A percentile compares a stretch with the other conserved stretches of the same genome.
phyloP scores from a whole-genome alignment of 1,140 invertebrate genomes.

The Rhyzopertha dominica region DNA sequence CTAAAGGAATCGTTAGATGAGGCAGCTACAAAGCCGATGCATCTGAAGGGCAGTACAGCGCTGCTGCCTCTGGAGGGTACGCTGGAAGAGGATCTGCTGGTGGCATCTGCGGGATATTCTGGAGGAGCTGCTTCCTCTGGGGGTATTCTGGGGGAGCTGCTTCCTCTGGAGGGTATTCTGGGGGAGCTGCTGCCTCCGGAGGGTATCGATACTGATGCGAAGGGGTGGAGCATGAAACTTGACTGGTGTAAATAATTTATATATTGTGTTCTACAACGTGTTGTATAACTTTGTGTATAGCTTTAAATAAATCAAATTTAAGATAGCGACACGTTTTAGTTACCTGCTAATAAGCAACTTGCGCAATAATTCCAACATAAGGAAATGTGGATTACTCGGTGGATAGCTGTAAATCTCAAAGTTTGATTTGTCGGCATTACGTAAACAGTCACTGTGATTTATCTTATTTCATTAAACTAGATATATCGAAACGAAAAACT shows the following conservation, averaged over 20 bases:
- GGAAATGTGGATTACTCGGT: no score
- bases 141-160: constrained; percentile 6
- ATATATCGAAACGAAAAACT: no score
- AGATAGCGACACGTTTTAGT: no score
- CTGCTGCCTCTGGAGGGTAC: neutral
- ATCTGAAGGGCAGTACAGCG: constrained; percentile 6
- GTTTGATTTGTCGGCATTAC: no score
- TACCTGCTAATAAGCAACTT: no score
- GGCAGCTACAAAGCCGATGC: constrained; percentile 30
- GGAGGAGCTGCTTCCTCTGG: neutral
- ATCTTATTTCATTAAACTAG: no score
- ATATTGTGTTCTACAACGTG: no score
- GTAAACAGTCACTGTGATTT: no score
- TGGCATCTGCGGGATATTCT: constrained; percentile 11
- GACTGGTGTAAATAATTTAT: neutral
- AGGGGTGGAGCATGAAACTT: neutral
- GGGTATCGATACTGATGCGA: neutral
- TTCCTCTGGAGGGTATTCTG: neutral
- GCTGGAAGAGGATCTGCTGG: constrained; percentile 1
- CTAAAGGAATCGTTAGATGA: constrained; percentile 28
- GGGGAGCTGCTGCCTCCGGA: neutral
- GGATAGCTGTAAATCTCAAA: no score
- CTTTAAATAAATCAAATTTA: no score
- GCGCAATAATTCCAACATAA: no score
- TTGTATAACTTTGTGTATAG: no score